Percentiles rank a stretch among this genome's conserved stretches.
Evolutionary conservation across 2,888 invertebrate genomes (phyloP).

Genomic region (Allygus modestus): DNA sequence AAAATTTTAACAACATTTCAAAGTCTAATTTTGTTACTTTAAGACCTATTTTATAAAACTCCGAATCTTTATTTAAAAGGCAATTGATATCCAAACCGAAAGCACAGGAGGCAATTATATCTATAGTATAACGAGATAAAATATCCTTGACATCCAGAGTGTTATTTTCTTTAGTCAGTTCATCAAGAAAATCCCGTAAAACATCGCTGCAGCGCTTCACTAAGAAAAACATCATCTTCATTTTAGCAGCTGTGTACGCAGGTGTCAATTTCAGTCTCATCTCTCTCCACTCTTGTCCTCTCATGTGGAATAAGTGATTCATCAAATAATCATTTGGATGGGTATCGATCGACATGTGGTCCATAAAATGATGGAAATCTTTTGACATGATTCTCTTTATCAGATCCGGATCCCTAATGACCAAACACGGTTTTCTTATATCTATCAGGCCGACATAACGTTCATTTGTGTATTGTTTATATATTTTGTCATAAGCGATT

Average conservation of each 20-base stretch:
- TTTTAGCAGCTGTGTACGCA: slow-evolving; percentile 77
- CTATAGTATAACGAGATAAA: slow-evolving; percentile 78
- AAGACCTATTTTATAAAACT: slow-evolving; percentile 72
- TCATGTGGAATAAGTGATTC: slow-evolving; percentile 75
- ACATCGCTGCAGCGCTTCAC: slow-evolving; percentile 76
- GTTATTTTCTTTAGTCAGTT: slow-evolving; percentile 39
- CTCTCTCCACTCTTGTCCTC: slow-evolving; percentile 72
- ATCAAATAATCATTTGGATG: slow-evolving; percentile 70
- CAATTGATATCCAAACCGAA: slow-evolving; percentile 78
- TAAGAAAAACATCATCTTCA: slow-evolving; percentile 77
- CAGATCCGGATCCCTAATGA: slow-evolving; percentile 78
- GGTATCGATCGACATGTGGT: slow-evolving; percentile 74
- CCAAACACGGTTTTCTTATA: slow-evolving; percentile 74
- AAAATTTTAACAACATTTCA: neutral
- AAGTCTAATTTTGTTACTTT: neutral
- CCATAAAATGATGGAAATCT: slow-evolving; percentile 80
- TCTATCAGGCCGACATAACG: slow-evolving; percentile 32
- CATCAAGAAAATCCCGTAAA: slow-evolving; percentile 73
- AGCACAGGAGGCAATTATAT: slow-evolving; percentile 79
- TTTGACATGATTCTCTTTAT: slow-evolving; percentile 78
- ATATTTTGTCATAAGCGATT: slow-evolving; percentile 70
- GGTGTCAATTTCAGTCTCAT: slow-evolving; percentile 77
- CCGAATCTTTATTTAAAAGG: slow-evolving; percentile 76
- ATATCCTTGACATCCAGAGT: slow-evolving; percentile 78
- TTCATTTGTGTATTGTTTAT: slow-evolving; percentile 22